Evolutionary conservation across 1,140 invertebrate species (phyloP).

Genomic region (Lasioglossum baleicum): DNA sequence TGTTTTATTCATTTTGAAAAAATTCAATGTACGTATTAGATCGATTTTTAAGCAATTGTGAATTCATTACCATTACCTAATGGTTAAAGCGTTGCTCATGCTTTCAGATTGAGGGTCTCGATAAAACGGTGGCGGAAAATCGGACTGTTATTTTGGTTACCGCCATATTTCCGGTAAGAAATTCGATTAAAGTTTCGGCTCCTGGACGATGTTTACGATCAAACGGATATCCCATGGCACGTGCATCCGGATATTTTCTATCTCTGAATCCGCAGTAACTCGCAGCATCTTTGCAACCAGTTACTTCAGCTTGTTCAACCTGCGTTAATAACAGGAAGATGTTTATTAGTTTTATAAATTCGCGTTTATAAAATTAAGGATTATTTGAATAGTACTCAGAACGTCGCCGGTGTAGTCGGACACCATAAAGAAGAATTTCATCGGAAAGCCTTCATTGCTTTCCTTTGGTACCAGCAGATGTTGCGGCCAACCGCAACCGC

Average conservation of each 20-base stretch:
- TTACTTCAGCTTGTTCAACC: constrained; percentile 81
- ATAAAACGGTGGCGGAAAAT: too few species aligned
- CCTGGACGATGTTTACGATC: constrained; percentile 78
- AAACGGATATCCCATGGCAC: constrained; percentile 87
- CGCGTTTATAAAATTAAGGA: constrained; percentile 12
- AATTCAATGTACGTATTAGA: too few species aligned
- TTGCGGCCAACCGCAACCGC: constrained; percentile 93
- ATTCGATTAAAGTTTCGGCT: constrained; percentile 69
- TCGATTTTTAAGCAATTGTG: too few species aligned
- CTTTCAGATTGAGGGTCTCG: too few species aligned
- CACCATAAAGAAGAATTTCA: constrained; percentile 90
- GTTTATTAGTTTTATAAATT: too few species aligned
- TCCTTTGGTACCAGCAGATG: constrained; percentile 91
- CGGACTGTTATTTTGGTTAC: too few species aligned
- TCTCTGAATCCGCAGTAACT: constrained; percentile 86
- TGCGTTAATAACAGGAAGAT: constrained; percentile 64
- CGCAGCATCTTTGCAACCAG: constrained; percentile 82
- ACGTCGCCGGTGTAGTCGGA: constrained; percentile 87
- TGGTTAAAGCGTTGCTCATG: too few species aligned
- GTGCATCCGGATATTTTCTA: constrained; percentile 84
- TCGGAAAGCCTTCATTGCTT: constrained; percentile 83
- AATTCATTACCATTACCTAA: too few species aligned
- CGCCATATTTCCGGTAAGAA: constrained; percentile 74
- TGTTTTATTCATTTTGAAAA: too few species aligned
- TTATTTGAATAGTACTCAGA: constrained; percentile 74